A percentile compares a stretch with the other conserved stretches of the same genome.
phyloP scores from a whole-genome alignment of 2,888 invertebrate genomes.

The Leucania comma region DNA sequence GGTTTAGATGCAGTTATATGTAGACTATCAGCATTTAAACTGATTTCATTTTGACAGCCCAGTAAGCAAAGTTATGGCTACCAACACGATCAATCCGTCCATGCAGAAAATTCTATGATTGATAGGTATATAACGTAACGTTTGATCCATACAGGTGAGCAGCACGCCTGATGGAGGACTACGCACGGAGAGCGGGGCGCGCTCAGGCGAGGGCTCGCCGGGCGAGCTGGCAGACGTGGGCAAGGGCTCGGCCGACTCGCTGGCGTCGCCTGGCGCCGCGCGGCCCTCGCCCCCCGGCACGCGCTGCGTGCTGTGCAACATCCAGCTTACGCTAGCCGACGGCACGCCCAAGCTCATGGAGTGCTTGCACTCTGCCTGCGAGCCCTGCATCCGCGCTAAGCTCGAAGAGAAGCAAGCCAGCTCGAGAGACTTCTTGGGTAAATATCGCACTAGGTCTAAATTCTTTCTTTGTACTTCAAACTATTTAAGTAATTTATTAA shows the following conservation, averaged over 20 bases:
- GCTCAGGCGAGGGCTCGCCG: slow-evolving; percentile 57
- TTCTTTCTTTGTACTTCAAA: background rate
- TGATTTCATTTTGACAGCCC: too few relatives aligned
- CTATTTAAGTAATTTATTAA: background rate
- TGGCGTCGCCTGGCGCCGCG: slow-evolving; percentile 79
- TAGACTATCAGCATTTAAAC: too few relatives aligned
- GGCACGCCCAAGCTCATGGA: slow-evolving; percentile 95
- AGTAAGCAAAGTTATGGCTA: too few relatives aligned
- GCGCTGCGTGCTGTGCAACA: slow-evolving; percentile 90
- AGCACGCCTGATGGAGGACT: slow-evolving; percentile 62
- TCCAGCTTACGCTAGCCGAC: slow-evolving; percentile 77
- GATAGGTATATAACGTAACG: too few relatives aligned
- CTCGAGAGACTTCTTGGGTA: slow-evolving; percentile 84
- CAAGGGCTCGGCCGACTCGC: slow-evolving; percentile 78
- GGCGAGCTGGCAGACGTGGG: slow-evolving; percentile 57
- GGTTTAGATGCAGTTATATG: too few relatives aligned
- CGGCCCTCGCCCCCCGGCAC: slow-evolving; percentile 75
- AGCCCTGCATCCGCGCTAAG: slow-evolving; percentile 93
- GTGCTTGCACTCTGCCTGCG: slow-evolving; percentile 96
- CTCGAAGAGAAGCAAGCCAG: slow-evolving; percentile 86
- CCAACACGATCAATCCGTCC: too few relatives aligned
- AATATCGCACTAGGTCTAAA: background rate
- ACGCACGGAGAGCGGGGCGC: slow-evolving; percentile 34
- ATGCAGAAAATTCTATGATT: too few relatives aligned
- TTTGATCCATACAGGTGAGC: slow-evolving; percentile 52